Conservation (phyloP, 1,140 invertebrate genomes). For the Ips typographus region DNA sequence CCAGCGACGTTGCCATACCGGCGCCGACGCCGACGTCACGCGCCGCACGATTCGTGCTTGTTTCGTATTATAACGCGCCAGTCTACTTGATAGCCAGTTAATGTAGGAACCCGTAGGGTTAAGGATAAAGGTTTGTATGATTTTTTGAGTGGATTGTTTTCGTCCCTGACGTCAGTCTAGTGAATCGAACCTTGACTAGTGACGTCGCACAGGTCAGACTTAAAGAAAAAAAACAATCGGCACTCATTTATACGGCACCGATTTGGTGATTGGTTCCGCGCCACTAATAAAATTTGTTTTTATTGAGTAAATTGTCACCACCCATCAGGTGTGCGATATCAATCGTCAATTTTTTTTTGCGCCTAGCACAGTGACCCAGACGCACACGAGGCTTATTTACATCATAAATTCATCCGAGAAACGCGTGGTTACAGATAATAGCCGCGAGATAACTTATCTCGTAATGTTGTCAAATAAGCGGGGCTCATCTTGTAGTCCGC, state of each 20-base stretch:
- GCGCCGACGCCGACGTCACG: conserved; percentile 24
- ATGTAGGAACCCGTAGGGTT: conserved; percentile 18
- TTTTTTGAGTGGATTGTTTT: not conserved
- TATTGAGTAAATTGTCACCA: too few species aligned
- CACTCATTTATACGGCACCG: too few species aligned
- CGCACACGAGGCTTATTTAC: conserved; percentile 12
- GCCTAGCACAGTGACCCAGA: conserved; percentile 7
- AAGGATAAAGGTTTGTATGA: conserved; percentile 23
- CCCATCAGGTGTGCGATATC: not conserved
- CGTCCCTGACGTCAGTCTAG: too few species aligned
- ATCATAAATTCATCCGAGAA: conserved; percentile 32
- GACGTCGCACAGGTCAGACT: too few species aligned
- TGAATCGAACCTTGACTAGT: too few species aligned
- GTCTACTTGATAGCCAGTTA: conserved; percentile 22
- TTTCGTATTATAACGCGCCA: conserved; percentile 13
- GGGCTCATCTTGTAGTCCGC: conserved; percentile 21
- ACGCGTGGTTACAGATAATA: conserved; percentile 26
- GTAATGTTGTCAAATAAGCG: conserved; percentile 32
- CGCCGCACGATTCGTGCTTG: conserved; percentile 16
- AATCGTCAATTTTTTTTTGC: not conserved
- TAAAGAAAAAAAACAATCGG: too few species aligned
- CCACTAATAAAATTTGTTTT: too few species aligned
- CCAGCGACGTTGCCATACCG: conserved; percentile 34
- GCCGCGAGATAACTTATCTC: conserved; percentile 20
- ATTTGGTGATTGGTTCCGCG: too few species aligned